Base-by-base conservation (phyloP, 2,797 vertebrate species). In the Molossus alvarezi region DNA sequence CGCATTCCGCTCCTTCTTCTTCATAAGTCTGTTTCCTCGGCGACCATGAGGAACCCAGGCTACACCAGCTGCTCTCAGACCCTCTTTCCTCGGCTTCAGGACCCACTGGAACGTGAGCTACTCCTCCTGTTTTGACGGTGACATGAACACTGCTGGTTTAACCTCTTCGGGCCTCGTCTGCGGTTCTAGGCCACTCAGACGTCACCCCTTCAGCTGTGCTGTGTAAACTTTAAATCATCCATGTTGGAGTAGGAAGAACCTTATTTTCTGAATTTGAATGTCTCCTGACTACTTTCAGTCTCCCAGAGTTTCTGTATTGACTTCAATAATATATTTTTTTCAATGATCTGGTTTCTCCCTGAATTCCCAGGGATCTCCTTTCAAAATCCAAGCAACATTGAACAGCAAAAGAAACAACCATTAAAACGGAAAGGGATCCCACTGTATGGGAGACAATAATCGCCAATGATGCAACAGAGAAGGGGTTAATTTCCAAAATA, bases 351-450 rank as follows among this genome's bases (percentile, higher is more conserved):
- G 3, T 82, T 93, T 85, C 20, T 71, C 8, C 58, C 5, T 79
- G 55, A 90, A 88, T 94, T 86, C 48, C 33, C 33, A 86, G 29
- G 75, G 9, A n/a, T 90, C 53, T 80, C 12, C 23, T 89, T 84
- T 92, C 72, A 94, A 92, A 94, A 72, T 23, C 9, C 8, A 88
- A 69, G 45, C n/a, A 83, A 62, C 6, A 77, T 33, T 33, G 33
- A 33, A 33, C 33, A 33, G 33, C 33, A 33, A 33, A 33, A 33
- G 33, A 33, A 33, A 33, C 33, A 33, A 33, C 33, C 33, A 33
- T 33, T 33, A 33, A 33, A 33, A 33, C 33, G 33, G 33, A 33
- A 33, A 33, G 33, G 33, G 33, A 33, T 33, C 33, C 33, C 33
- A 33, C 33, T 33, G 33, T 33, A 33, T 33, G 33, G 33, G 33